Evolutionary conservation across 2,797 vertebrate species (phyloP).

Genomic region (Gymnoscopelus braueri): DNA sequence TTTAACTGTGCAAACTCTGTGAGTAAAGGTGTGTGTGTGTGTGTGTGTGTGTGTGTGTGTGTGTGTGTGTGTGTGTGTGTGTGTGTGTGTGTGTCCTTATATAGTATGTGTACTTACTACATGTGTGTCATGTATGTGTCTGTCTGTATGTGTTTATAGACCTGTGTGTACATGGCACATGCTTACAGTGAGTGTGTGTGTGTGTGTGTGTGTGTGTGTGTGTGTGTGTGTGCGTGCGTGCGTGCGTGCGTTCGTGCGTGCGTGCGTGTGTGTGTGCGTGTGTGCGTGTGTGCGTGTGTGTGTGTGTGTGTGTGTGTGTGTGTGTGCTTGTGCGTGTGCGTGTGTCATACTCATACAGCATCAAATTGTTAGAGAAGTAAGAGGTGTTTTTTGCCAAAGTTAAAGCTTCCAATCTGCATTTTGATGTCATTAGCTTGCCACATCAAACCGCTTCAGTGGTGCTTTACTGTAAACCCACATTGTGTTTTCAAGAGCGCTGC

Average conservation of each 20-base stretch:
- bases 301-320: background rate
- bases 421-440: conserved; percentile 79
- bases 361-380: conserved; percentile 68
- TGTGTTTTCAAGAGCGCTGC: conserved; percentile 75
- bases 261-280: conserved; percentile 26
- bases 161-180: conserved; percentile 55
- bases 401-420: conserved; percentile 78
- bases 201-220: conserved; percentile 19
- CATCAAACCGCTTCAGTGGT: conserved; percentile 69
- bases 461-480: conserved; percentile 67
- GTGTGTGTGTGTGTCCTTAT: conserved; percentile 36
- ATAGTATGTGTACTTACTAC: background rate
- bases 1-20: conserved; percentile 80
- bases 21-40: conserved; percentile 49
- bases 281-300: conserved; percentile 9
- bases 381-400: conserved; percentile 70
- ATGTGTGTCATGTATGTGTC: conserved; percentile 6
- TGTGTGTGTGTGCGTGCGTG: background rate
- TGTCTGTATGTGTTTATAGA: background rate
- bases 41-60: too few relatives aligned
- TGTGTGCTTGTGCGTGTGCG: background rate
- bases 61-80: too few relatives aligned
- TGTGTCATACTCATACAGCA: conserved; percentile 22
- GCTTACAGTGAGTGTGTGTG: conserved; percentile 52
- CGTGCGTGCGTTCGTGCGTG: background rate